Base-by-base conservation (phyloP, 1,140 invertebrate species). In the Drosophila busckii region DNA sequence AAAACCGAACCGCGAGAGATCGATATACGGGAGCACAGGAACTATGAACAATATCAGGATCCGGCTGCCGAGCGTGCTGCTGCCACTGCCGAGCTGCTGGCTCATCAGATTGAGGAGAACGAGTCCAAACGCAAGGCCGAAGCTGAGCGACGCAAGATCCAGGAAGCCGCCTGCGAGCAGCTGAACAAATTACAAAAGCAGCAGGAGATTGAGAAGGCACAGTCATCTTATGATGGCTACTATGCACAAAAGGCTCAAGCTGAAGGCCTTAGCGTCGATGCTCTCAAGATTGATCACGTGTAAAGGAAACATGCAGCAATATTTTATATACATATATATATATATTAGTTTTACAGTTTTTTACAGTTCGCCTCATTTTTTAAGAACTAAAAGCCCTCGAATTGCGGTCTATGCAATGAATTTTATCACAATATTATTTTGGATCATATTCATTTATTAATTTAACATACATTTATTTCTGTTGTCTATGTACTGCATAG, bases 21-120 rank as follows among this genome's bases (percentile, higher is more conserved):
- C 2, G 54, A 59, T 26, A n/a, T n/a, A n/a, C 44, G 45, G 0
- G 75, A 80, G 46, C 69, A 69, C 3, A 26, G 71, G 25, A 80
- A 82, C 37, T 80, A 68, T 6, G 73, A 80, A 4, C 58, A 82
- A 40, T 80, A 76, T 32, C 76, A 82, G 45, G 76, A 82, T 40
- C 70, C 76, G 9, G 76, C 76, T 4, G 75, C 66, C 7, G 75
- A 82, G 20, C 48, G 76, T 1, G 75, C 75, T 19, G 75, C 76
- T 3, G 84, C 84, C 9, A 67, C 70, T 0, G 84, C 84, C 2
- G 84, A 86, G 35, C 42, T 86, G 13, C 48, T 76, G 9, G 60
- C 71, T 8, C 73, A 86, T 9, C 78, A 86, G 41, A 63, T 80
- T 9, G 78, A 86, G 58, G 80, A 86, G 58, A 73, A 78, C 12